Evolutionary conservation across 2,797 vertebrate genomes (phyloP), one percentile per base, ranked within the genome.

Genomic region (Ciconia nigra): DNA sequence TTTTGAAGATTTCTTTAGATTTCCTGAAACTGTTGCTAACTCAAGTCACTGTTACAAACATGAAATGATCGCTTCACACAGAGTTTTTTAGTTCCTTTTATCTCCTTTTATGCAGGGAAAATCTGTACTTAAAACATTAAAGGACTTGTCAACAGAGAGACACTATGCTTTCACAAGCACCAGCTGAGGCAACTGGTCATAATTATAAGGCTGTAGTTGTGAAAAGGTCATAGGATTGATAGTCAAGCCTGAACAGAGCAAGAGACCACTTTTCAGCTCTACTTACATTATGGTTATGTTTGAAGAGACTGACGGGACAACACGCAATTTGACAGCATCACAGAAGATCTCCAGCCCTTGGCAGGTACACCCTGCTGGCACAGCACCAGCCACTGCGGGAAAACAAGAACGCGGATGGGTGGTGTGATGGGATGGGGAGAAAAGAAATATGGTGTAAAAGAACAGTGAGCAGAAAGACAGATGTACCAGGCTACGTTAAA

Each of bases 281-380:
- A 99, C 99, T 99, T 98, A 99, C 99, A 99, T 99, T 96, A 98
- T 97, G 69, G 99, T 99, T 97, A 99, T 97, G 78, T 99, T 99
- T 54, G 98, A 95, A 33, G 99, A 98, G 93, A 99, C 98, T 9
- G 90, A 96, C 8, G 99, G 99, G 87, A 99, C 90, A 35, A 98
- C 97, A 93, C 76, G 98, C 90, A 99, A 98, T 88, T 98, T 98
- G 69, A 98, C 97, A 73, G 97, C 97, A n/a, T 99, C 98, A 78
- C 99, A 99, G 97, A 99, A 98, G 76, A 99, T 96, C 97, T 99
- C 98, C 97, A 99, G 98, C 74, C 99, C 98, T 85, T 93, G 98
- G 96, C 99, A 99, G 92, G 97, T 97, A 96, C 99, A 99, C 61
- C 97, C 94, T 71, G 93, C 90, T 51, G 99, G 99, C 96, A 99